phyloP scores from a whole-genome alignment of 1,140 invertebrate genomes.

The Platyscapa corneri region DNA sequence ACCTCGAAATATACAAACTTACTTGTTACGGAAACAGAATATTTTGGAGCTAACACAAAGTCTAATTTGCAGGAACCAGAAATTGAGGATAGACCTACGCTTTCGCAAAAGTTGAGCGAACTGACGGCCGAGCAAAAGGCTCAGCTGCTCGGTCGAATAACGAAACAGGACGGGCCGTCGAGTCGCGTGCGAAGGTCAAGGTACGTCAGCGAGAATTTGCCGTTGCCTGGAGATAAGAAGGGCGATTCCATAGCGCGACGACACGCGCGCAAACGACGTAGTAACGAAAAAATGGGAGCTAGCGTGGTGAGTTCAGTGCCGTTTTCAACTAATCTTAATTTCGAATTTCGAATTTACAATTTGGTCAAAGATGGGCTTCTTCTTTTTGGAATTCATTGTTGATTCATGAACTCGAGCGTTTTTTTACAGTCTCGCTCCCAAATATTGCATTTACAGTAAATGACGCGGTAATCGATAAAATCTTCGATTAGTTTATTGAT shows the following conservation, averaged over 20 bases:
- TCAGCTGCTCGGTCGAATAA: slow-evolving; percentile 67
- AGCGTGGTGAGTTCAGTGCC: slow-evolving; percentile 72
- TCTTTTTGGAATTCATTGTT: neutral
- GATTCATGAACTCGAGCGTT: no score
- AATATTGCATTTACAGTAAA: no score
- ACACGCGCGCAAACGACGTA: slow-evolving; percentile 73
- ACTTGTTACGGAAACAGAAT: no score
- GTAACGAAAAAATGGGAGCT: slow-evolving; percentile 74
- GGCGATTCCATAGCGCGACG: slow-evolving; percentile 65
- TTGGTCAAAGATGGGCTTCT: slow-evolving; percentile 8
- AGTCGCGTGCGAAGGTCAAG: slow-evolving; percentile 63
- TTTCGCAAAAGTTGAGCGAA: slow-evolving; percentile 68
- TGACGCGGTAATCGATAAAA: no score
- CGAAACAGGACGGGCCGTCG: slow-evolving; percentile 61
- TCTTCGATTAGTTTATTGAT: no score
- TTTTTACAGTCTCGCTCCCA: no score
- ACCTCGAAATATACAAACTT: no score
- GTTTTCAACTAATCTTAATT: no score
- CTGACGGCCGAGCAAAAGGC: slow-evolving; percentile 70
- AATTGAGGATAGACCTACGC: slow-evolving; percentile 64
- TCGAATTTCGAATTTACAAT: neutral
- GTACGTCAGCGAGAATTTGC: slow-evolving; percentile 65
- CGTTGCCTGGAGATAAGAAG: slow-evolving; percentile 65
- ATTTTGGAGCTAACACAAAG: no score
- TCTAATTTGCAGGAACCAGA: slow-evolving; percentile 70